These are phyloP conservation scores for Lepidocyrtoides sp. DNA, from an alignment of 2,888 invertebrate genomes.

Conservation along the genomic window DNA sequence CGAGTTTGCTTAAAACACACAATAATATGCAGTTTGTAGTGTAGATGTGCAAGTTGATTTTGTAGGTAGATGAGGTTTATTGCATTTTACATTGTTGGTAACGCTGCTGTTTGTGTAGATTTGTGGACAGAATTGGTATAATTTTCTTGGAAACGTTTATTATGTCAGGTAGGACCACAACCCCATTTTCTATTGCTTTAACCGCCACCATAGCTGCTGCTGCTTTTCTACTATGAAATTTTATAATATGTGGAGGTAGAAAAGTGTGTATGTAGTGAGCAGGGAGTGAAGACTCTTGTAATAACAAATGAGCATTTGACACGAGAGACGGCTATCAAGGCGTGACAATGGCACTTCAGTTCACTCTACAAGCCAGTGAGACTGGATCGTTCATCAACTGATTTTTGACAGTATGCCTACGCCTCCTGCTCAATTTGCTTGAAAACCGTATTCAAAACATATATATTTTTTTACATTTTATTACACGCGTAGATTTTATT, in stretches of 20 bases:
- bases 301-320: conserved; percentile 84
- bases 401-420: conserved; percentile 80
- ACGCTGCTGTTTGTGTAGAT: neutral
- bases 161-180: neutral
- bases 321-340: conserved; percentile 83
- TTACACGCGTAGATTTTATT: conserved; percentile 33
- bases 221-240: too few species aligned
- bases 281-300: conserved; percentile 78
- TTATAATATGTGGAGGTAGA: neutral
- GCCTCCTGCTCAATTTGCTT: conserved; percentile 81
- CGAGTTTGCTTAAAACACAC: too few species aligned
- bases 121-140: neutral
- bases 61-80: neutral
- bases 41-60: too few species aligned
- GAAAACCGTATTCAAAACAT: conserved; percentile 78
- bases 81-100: neutral
- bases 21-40: too few species aligned
- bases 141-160: conserved; percentile 35
- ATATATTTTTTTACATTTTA: conserved; percentile 38
- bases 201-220: neutral
- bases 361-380: conserved; percentile 56
- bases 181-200: neutral
- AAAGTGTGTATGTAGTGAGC: neutral
- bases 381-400: conserved; percentile 82
- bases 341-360: conserved; percentile 82